Evolutionary conservation across 2,113 vertebrate species (phyloP).

Genomic region (Pholis gunnellus): DNA sequence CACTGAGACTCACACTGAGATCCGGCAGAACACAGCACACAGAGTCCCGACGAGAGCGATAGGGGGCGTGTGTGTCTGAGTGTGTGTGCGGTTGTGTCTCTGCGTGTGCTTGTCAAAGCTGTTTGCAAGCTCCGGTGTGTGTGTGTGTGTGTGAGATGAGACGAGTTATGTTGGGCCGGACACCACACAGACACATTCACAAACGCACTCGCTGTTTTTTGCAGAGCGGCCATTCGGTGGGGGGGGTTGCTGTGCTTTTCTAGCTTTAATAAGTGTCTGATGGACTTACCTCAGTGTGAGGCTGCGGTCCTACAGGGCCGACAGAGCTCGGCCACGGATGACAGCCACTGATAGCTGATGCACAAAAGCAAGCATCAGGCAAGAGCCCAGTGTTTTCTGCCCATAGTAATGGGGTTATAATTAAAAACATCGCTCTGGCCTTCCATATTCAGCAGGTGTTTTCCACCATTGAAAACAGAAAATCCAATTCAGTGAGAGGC

Average conservation of each 20-base stretch:
- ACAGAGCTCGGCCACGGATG: conserved; percentile 30
- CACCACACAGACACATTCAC: conserved; percentile 34
- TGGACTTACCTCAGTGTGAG: conserved; percentile 44
- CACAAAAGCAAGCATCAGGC: conserved; percentile 37
- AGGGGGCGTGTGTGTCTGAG: conserved; percentile 34
- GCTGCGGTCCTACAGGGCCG: conserved; percentile 12
- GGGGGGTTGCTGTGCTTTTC: conserved; percentile 27
- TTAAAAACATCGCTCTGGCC: background rate
- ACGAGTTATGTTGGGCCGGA: conserved; percentile 39
- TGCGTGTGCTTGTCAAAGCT: conserved; percentile 64
- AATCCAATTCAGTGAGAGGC: background rate
- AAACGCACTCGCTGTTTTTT: conserved; percentile 27
- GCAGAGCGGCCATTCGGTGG: background rate
- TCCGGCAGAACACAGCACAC: conserved; percentile 56
- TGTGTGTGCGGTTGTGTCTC: conserved; percentile 43
- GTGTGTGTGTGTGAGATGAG: conserved; percentile 55
- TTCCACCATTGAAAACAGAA: conserved; percentile 12
- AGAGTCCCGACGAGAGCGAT: conserved; percentile 46
- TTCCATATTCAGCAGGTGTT: background rate
- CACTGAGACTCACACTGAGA: conserved; percentile 65
- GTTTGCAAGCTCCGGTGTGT: conserved; percentile 55
- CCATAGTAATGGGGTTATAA: background rate
- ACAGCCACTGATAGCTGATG: conserved; percentile 9
- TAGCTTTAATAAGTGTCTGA: conserved; percentile 61
- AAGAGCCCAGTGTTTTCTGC: background rate